Base-by-base conservation (phyloP, 1,140 invertebrate genomes). In the Drosophila albomicans region DNA sequence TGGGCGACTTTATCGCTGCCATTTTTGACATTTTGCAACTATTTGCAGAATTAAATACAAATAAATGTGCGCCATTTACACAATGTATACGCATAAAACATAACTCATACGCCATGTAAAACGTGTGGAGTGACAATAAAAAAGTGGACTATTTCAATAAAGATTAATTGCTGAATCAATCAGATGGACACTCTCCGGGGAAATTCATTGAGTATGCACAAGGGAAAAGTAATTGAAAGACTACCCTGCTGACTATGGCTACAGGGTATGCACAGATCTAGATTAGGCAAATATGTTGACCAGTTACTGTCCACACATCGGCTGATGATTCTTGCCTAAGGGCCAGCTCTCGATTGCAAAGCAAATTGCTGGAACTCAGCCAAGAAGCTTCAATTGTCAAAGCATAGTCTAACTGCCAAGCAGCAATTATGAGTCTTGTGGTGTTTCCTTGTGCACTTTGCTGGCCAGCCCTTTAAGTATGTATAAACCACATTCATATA, bases 331-430 rank as follows among this genome's bases (percentile, higher is more conserved):
- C 20, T 13, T 28, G 54, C 35, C 54, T 41, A 5, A 5, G 7
- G 30, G 32, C 5, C 35, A 10, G 15, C 48, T 56, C 35, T 35
- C 7, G n/a, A 1, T 15, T 8, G 30, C 49, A 70, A 70, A 70
- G 59, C 68, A 70, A 70, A 63, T 51, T 56, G 49, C 57, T 76
- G 72, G 66, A 69, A 64, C 15, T 56, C 43, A 51, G 58, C 43
- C 59, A 56, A 70, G n/a, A 11, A 58, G 43, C 25, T 28, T 0
- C 38, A 58, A 58, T 43, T 58, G 38, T 58, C 38, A 43, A 38
- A 3, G 30, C 13, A 56, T 6, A 35, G 20, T 25, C 20, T 25
- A 25, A 25, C 20, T 25, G 20, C 20, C 20, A 25, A 25, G 3
- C 20, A 43, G 56, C 56, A 58, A 58, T 58, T 58, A 58, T 58